These are phyloP conservation scores for Xanthia togata DNA, from an alignment of 2,888 invertebrate species.

Conservation along the genomic window DNA sequence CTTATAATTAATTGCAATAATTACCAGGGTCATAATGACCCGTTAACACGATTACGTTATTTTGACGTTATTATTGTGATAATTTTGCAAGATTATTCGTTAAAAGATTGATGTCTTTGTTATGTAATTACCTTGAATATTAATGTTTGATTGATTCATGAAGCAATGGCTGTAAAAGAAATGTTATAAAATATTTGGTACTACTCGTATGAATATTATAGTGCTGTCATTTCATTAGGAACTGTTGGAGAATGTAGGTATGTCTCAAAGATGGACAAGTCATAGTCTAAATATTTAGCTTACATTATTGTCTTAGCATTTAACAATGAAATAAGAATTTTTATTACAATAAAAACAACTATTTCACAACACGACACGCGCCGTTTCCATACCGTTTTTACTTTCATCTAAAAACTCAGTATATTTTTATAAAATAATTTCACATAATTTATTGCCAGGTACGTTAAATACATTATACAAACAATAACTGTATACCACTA, in stretches of 20 bases:
- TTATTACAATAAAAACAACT: slow-evolving; percentile 34
- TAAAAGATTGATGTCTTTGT: slow-evolving; percentile 11
- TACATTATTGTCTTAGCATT: slow-evolving; percentile 30
- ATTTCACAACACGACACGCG: slow-evolving; percentile 46
- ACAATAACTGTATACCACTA: slow-evolving; percentile 70
- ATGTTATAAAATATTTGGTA: not conserved
- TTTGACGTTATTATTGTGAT: slow-evolving; percentile 56
- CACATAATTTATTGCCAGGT: slow-evolving; percentile 58
- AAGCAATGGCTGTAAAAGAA: not conserved
- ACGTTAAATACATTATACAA: slow-evolving; percentile 65
- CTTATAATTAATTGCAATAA: slow-evolving; percentile 69
- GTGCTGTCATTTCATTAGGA: not conserved
- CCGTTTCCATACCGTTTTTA: slow-evolving; percentile 49
- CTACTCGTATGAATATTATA: not conserved
- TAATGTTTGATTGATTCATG: slow-evolving; percentile 4
- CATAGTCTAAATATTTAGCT: slow-evolving; percentile 30
- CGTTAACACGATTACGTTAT: slow-evolving; percentile 67
- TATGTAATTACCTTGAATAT: slow-evolving; percentile 6
- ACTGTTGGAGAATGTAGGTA: not conserved
- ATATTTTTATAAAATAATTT: slow-evolving; percentile 58
- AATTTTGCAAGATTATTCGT: slow-evolving; percentile 38
- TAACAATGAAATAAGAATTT: slow-evolving; percentile 29
- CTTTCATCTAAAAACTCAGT: slow-evolving; percentile 53
- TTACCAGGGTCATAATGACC: slow-evolving; percentile 67
- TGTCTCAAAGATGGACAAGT: not conserved